Conservation (phyloP, 2,888 invertebrate genomes). For the Scrobipalpa atriplicella region DNA sequence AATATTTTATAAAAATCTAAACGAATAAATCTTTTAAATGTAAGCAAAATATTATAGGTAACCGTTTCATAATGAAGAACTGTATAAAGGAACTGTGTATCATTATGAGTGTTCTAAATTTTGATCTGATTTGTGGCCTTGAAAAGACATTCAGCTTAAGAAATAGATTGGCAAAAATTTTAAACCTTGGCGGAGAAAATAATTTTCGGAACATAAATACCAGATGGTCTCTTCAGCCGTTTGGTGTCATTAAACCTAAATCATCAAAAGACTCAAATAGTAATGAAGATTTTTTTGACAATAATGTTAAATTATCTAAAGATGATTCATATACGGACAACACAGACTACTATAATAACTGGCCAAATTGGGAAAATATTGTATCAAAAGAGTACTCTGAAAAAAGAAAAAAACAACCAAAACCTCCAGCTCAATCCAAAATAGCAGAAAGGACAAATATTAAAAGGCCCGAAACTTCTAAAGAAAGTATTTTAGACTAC, state of each 20-base stretch:
- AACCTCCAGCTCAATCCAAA: not conserved
- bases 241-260: not conserved
- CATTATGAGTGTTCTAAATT: not conserved
- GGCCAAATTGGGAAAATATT: not conserved
- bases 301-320: not conserved
- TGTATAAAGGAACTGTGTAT: not conserved
- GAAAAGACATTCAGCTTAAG: not conserved
- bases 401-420: not conserved
- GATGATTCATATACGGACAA: too few species aligned
- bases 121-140: not conserved
- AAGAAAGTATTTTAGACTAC: too few species aligned
- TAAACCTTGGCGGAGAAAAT: not conserved
- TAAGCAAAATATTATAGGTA: too few species aligned
- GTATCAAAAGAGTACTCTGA: not conserved
- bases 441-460: too few species aligned
- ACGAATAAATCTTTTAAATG: too few species aligned
- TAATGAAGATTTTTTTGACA: not conserved
- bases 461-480: too few species aligned
- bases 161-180: constrained; percentile 2
- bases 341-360: not conserved
- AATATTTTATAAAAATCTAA: too few species aligned
- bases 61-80: not conserved
- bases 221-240: not conserved
- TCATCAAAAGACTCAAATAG: not conserved
- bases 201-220: not conserved